These are phyloP conservation scores for Poeciliopsis infans DNA, from an alignment of 2,797 vertebrate species.

Conservation along the genomic window DNA sequence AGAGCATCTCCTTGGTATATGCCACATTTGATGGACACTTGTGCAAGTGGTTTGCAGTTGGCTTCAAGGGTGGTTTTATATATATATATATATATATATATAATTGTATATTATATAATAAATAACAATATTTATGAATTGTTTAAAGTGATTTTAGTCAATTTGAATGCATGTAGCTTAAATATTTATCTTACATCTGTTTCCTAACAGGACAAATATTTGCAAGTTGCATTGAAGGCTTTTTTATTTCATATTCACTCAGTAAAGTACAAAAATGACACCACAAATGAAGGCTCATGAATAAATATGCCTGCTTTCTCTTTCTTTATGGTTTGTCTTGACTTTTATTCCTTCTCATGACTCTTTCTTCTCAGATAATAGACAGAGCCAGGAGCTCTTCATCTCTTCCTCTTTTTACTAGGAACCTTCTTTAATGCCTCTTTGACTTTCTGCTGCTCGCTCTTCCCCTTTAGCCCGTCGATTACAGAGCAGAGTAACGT, in stretches of 20 bases:
- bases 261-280: slow-evolving; percentile 16
- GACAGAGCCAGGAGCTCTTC: slow-evolving; percentile 31
- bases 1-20: no score
- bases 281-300: slow-evolving; percentile 24
- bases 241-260: neutral
- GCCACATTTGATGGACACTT: no score
- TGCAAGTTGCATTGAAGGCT: neutral
- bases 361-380: slow-evolving; percentile 39
- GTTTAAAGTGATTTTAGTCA: neutral
- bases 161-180: slow-evolving; percentile 8
- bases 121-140: neutral
- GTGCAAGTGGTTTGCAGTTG: no score
- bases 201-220: neutral
- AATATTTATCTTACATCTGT: neutral
- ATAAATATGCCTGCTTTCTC: slow-evolving; percentile 19
- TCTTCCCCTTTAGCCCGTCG: slow-evolving; percentile 30
- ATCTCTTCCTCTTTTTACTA: slow-evolving; percentile 26
- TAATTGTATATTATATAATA: no score
- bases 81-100: no score
- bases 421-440: slow-evolving; percentile 45
- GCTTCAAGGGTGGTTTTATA: no score
- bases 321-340: slow-evolving; percentile 4
- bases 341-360: slow-evolving; percentile 23
- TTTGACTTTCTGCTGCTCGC: slow-evolving; percentile 33
- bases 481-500: slow-evolving; percentile 54